Base-by-base conservation (phyloP, 2,888 invertebrate species). In the Osedax fenrisi region DNA sequence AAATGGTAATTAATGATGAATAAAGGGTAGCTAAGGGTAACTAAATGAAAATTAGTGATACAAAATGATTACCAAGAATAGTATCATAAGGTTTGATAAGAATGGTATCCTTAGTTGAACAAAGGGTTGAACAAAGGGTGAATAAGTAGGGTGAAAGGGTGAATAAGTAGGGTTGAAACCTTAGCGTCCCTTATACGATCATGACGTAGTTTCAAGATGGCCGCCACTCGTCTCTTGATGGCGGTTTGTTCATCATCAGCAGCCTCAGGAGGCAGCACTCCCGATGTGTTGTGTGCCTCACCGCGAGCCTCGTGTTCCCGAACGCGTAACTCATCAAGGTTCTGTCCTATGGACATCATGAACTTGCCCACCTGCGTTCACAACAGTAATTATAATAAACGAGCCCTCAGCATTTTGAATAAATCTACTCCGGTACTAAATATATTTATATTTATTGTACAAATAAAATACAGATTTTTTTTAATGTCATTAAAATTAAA, bases 291-390 rank as follows among this genome's bases (percentile, higher is more conserved):
- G 26, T 26, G 1, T 26, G 17, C 10, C 10, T 41, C 41, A 41
- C 10, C 5, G 41, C 41, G 5, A 23, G 5, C 23, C 41, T 77
- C 76, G n/a, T 76, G 76, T 2, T 76, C 75, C 5, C 59, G 73
- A 2, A 21, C 27, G 3, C 73, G 68, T 2, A 26, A 26, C 26
- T 75, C 77, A 5, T 78, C 76, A 25, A 79, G 72, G 59, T 79
- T 75, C 61, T 78, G 76, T n/a, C 78, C 78, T 2, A 79, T 68
- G 24, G 68, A 74, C 76, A 78, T 78, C 78, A 79, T 77, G 70
- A 78, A 75, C 59, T 76, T 70, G 1, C 78, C 79, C 5, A 62
- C 76, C 67, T 75, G 22, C 22, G 17, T 64, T 10, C 13, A 13
- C 66, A 21, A 22, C n/a, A n/a, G n/a, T n/a, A n/a, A n/a, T n/a